A percentile compares a stretch with the other conserved stretches of the same genome.
Conservation (phyloP, 1,140 invertebrate genomes). For the Bombyx mandarina region DNA sequence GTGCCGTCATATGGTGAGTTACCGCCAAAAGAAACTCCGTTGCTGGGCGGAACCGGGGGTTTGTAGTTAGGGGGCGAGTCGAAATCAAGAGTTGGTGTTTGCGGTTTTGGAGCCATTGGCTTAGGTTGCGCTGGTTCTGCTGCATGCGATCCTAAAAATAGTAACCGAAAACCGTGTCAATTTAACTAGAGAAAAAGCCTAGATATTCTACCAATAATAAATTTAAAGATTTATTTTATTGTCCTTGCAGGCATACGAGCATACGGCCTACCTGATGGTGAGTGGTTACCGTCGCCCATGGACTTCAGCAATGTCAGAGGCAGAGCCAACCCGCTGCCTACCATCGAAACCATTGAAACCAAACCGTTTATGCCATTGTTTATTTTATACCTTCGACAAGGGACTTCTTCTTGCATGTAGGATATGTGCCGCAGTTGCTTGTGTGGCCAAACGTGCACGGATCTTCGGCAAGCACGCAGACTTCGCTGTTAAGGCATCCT, state of each 20-base stretch:
- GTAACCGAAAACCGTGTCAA: neutral
- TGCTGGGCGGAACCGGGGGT: slow-evolving; percentile 47
- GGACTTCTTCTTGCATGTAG: slow-evolving; percentile 75
- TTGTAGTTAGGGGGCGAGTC: slow-evolving; percentile 54
- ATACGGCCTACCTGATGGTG: too few relatives aligned
- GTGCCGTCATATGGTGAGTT: slow-evolving; percentile 16
- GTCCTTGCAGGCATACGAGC: too few relatives aligned
- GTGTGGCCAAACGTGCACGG: slow-evolving; percentile 74
- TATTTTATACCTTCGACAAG: slow-evolving; percentile 48
- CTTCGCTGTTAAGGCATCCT: slow-evolving; percentile 78
- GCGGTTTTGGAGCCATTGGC: slow-evolving; percentile 29
- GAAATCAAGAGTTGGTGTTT: slow-evolving; percentile 31
- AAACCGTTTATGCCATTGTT: neutral
- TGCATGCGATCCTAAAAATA: slow-evolving; percentile 45
- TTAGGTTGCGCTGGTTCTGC: slow-evolving; percentile 45
- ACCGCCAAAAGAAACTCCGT: slow-evolving; percentile 13
- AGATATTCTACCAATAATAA: too few relatives aligned
- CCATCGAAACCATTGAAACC: neutral
- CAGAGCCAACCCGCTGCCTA: too few relatives aligned
- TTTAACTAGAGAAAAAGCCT: too few relatives aligned
- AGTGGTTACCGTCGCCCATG: too few relatives aligned
- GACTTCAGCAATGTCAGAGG: too few relatives aligned
- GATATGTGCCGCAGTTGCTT: slow-evolving; percentile 75
- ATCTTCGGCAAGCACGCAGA: slow-evolving; percentile 80
- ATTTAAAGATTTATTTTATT: too few relatives aligned